These are phyloP conservation scores for Eciton burchellii DNA, from an alignment of 1,140 invertebrate genomes.

Conservation along the genomic window DNA sequence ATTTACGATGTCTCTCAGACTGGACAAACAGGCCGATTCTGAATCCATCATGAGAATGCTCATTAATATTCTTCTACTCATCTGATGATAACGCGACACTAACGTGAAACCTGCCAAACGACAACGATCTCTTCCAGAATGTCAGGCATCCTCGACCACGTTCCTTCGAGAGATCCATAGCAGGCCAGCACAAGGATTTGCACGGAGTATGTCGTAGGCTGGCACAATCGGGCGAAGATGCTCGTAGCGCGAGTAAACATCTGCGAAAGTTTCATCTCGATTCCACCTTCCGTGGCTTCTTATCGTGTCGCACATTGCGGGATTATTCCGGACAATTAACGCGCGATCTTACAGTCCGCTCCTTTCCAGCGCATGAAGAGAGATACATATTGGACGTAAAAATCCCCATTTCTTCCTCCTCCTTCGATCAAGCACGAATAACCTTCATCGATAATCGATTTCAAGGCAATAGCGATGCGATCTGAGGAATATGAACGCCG, in stretches of 20 bases:
- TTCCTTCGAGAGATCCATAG: background rate
- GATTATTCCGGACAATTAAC: no score
- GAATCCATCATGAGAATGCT: background rate
- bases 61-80: background rate
- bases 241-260: no score
- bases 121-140: background rate
- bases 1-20: background rate
- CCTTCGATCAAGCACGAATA: background rate
- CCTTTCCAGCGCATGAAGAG: no score
- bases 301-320: no score
- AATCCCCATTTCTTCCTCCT: background rate
- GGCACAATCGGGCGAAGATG: background rate
- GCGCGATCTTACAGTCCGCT: no score
- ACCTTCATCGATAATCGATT: conserved; percentile 1
- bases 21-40: background rate
- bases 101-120: background rate
- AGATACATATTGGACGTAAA: no score
- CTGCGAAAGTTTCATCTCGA: no score
- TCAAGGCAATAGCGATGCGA: background rate
- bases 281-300: no score
- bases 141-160: background rate
- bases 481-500: background rate
- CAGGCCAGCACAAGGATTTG: background rate
- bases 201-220: background rate
- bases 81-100: background rate